Conservation (phyloP, 2,113 vertebrate species). For the Nycticorax nycticorax region DNA sequence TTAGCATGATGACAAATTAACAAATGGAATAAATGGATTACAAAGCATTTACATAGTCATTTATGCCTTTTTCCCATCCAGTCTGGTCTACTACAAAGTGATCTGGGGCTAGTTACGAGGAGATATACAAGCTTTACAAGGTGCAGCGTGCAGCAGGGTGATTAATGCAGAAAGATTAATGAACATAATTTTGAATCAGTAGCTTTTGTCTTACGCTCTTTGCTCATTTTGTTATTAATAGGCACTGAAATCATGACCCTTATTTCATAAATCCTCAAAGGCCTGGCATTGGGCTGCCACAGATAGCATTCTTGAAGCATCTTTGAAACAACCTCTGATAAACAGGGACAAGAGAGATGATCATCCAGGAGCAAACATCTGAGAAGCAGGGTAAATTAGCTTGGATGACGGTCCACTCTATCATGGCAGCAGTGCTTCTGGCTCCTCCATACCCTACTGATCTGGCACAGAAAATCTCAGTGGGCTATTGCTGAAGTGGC, state of each 20-base stretch:
- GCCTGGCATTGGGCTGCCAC: background rate
- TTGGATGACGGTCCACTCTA: background rate
- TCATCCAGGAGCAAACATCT: background rate
- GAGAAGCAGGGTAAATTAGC: background rate
- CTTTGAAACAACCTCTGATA: background rate
- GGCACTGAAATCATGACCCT: background rate
- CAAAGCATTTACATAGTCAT: slow-evolving; percentile 36
- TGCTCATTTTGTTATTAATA: slow-evolving; percentile 20
- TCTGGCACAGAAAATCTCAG: background rate
- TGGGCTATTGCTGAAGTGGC: background rate
- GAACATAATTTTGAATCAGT: slow-evolving; percentile 38
- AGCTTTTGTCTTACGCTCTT: background rate
- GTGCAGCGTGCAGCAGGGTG: background rate
- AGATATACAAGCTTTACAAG: slow-evolving; percentile 41
- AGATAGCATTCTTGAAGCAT: background rate
- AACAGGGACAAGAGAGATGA: background rate
- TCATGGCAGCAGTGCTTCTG: background rate
- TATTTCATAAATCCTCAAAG: slow-evolving; percentile 11
- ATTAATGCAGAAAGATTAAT: slow-evolving; percentile 59
- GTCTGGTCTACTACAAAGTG: background rate
- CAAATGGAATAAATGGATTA: slow-evolving; percentile 42
- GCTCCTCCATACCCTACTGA: background rate
- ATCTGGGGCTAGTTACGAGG: slow-evolving; percentile 13
- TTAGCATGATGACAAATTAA: slow-evolving; percentile 53
- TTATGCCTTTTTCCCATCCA: background rate